Conservation (phyloP, 2,888 invertebrate genomes). For the Gryllus longicercus region DNA sequence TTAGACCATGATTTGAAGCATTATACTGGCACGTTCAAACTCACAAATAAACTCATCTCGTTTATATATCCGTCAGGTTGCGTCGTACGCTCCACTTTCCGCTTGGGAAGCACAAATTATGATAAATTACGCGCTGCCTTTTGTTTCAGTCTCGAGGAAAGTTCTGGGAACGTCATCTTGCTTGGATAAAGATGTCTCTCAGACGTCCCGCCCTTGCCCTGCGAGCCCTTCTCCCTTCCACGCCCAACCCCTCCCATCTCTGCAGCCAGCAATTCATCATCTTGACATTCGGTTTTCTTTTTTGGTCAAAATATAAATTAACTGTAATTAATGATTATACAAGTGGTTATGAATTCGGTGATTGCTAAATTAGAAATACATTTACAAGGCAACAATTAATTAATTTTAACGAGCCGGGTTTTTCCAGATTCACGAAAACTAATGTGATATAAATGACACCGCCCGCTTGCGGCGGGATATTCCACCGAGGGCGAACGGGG, state of each 20-base stretch:
- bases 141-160: slow-evolving; percentile 17
- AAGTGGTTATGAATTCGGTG: slow-evolving; percentile 17
- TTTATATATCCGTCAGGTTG: neutral
- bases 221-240: neutral
- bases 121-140: slow-evolving; percentile 17
- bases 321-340: slow-evolving; percentile 19
- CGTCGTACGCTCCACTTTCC: neutral
- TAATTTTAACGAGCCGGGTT: slow-evolving; percentile 2
- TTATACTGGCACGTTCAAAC: too few species aligned
- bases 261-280: neutral
- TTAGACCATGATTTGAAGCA: too few species aligned
- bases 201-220: neutral
- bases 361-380: slow-evolving; percentile 17
- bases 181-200: slow-evolving; percentile 7
- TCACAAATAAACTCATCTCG: neutral
- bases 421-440: slow-evolving; percentile 17
- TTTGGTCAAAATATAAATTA: slow-evolving; percentile 20
- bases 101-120: neutral
- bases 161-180: neutral
- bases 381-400: slow-evolving; percentile 17
- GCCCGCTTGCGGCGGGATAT: neutral
- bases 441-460: slow-evolving; percentile 10
- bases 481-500: neutral
- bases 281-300: slow-evolving; percentile 25
- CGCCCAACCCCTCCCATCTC: neutral